Conservation (phyloP, 2,888 invertebrate genomes). For the Chrysotoxum bicinctum region DNA sequence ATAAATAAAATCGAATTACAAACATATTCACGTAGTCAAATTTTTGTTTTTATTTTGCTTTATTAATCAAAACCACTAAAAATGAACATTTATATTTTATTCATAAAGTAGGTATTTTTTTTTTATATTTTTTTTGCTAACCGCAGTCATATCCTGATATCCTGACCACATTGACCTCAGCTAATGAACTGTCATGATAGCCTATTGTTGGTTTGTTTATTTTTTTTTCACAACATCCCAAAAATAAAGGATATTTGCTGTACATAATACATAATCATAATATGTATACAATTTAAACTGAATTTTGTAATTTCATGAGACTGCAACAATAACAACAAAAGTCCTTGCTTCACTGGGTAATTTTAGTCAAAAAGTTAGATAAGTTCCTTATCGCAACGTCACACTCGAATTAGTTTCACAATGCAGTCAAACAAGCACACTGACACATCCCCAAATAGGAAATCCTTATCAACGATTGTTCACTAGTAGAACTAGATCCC, state of each 20-base stretch:
- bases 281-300: neutral
- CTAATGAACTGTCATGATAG: slow-evolving; percentile 58
- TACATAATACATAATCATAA: neutral
- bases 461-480: slow-evolving; percentile 52
- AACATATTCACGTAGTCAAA: slow-evolving; percentile 4
- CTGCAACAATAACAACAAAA: slow-evolving; percentile 2
- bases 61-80: slow-evolving; percentile 7
- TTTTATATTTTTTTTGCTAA: slow-evolving; percentile 13
- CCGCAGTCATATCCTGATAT: slow-evolving; percentile 18
- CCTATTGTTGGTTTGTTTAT: slow-evolving; percentile 28
- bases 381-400: slow-evolving; percentile 66
- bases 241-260: neutral
- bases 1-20: slow-evolving; percentile 11
- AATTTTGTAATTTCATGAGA: neutral
- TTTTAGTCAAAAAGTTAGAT: slow-evolving; percentile 41
- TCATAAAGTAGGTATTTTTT: neutral
- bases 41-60: neutral
- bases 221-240: neutral
- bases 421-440: slow-evolving; percentile 23
- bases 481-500: slow-evolving; percentile 40
- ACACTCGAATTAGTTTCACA: slow-evolving; percentile 66
- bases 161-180: slow-evolving; percentile 47
- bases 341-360: slow-evolving; percentile 35
- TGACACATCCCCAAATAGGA: neutral
- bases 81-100: slow-evolving; percentile 15